phyloP scores from a whole-genome alignment of 1,140 invertebrate genomes.

The Ooceraea biroi region DNA sequence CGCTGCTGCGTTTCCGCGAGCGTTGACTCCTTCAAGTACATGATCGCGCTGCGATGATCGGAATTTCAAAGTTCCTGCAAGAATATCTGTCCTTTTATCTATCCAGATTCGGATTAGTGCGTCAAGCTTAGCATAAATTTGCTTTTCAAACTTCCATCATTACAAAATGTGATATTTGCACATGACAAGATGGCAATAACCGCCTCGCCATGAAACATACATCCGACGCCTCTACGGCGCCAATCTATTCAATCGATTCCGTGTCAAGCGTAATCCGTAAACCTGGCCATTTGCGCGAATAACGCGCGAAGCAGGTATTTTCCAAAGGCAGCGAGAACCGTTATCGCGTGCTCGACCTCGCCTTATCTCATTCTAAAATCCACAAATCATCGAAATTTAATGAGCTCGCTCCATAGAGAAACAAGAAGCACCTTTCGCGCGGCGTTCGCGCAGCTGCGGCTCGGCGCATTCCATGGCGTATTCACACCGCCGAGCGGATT shows the following conservation, averaged over 20 bases:
- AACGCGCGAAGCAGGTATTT: slow-evolving; percentile 5
- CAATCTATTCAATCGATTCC: not conserved
- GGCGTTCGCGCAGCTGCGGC: not conserved
- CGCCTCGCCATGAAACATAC: not conserved
- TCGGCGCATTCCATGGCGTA: not conserved
- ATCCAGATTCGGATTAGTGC: not conserved
- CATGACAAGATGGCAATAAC: not conserved
- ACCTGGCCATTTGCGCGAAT: not conserved
- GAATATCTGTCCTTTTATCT: not conserved
- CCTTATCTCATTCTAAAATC: slow-evolving; percentile 25
- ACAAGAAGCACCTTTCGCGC: too few relatives aligned
- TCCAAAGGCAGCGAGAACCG: slow-evolving; percentile 1
- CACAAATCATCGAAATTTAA: slow-evolving; percentile 22
- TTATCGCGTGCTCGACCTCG: slow-evolving; percentile 14
- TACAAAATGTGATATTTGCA: not conserved
- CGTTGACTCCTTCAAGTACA: not conserved
- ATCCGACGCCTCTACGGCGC: not conserved
- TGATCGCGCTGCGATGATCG: not conserved
- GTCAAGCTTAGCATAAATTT: not conserved
- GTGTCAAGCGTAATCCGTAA: not conserved
- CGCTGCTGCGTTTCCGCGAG: slow-evolving; percentile 23
- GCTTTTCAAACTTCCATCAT: not conserved
- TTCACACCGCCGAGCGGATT: not conserved
- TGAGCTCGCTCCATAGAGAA: not conserved
- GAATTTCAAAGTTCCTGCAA: not conserved